phyloP scores from a whole-genome alignment of 2,113 vertebrate species.

The Crotalus horridus region DNA sequence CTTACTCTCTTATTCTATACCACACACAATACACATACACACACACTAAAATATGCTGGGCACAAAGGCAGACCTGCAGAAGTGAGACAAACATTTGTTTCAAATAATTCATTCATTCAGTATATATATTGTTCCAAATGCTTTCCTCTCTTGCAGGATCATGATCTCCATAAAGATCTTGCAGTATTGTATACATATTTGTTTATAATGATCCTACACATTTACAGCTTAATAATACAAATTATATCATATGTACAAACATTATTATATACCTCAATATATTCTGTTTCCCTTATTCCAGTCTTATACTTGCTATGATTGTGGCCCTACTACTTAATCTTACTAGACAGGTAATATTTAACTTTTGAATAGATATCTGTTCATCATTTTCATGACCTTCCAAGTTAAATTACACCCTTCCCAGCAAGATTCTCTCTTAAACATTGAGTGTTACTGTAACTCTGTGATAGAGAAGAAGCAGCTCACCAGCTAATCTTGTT shows the following conservation, averaged over 20 bases:
- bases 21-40: no score
- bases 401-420: constrained; percentile 45
- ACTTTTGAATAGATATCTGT: constrained; percentile 42
- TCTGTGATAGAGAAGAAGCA: constrained; percentile 52
- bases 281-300: background rate
- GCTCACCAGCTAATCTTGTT: constrained; percentile 65
- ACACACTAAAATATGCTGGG: background rate
- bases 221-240: background rate
- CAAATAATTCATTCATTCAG: background rate
- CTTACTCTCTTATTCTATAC: background rate
- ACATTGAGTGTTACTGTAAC: constrained; percentile 39
- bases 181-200: background rate
- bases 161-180: background rate
- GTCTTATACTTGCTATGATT: rapidly evolving
- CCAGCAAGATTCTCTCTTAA: constrained; percentile 36
- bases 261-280: background rate
- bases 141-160: background rate
- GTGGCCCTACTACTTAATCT: constrained; percentile 32
- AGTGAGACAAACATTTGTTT: background rate
- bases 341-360: constrained; percentile 44
- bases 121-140: background rate
- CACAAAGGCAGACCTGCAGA: background rate
- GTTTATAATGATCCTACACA: constrained; percentile 6
- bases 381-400: constrained; percentile 54
- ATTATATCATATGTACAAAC: background rate